A percentile compares a stretch with the other conserved stretches of the same genome.
Conservation (phyloP, 2,888 invertebrate genomes). For the Bibio marci region DNA sequence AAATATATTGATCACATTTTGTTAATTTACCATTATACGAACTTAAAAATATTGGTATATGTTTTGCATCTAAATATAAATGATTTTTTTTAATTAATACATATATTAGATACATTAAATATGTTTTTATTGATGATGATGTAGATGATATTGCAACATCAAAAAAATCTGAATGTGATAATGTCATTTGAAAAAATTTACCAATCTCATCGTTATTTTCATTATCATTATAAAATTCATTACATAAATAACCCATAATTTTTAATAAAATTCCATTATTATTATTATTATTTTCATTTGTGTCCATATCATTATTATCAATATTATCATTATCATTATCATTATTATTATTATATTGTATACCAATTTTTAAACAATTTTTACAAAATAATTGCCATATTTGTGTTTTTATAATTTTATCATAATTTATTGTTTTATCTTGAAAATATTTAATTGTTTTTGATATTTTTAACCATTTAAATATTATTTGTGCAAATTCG, state of each 20-base stretch:
- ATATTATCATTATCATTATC: too few species aligned
- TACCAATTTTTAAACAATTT: slow-evolving; percentile 45
- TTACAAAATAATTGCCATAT: slow-evolving; percentile 44
- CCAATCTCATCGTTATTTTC: slow-evolving; percentile 31
- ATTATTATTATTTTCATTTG: slow-evolving; percentile 25
- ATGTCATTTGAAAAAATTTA: slow-evolving; percentile 53
- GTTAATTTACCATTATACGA: slow-evolving; percentile 59
- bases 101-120: slow-evolving; percentile 46
- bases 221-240: slow-evolving; percentile 36
- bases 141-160: slow-evolving; percentile 42
- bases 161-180: slow-evolving; percentile 60
- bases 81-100: slow-evolving; percentile 44
- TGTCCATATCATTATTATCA: too few species aligned
- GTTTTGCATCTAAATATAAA: slow-evolving; percentile 40
- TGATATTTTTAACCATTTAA: slow-evolving; percentile 19
- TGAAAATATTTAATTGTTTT: slow-evolving; percentile 3
- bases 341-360: too few species aligned
- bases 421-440: slow-evolving; percentile 13
- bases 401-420: slow-evolving; percentile 24
- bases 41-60: slow-evolving; percentile 59
- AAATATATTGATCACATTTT: slow-evolving; percentile 49
- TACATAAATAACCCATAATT: slow-evolving; percentile 36
- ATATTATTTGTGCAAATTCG: slow-evolving; percentile 24
- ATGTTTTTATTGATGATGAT: slow-evolving; percentile 35
- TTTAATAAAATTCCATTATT: slow-evolving; percentile 31